Conservation (phyloP, 2,113 vertebrate species). For the Mixornis gularis region DNA sequence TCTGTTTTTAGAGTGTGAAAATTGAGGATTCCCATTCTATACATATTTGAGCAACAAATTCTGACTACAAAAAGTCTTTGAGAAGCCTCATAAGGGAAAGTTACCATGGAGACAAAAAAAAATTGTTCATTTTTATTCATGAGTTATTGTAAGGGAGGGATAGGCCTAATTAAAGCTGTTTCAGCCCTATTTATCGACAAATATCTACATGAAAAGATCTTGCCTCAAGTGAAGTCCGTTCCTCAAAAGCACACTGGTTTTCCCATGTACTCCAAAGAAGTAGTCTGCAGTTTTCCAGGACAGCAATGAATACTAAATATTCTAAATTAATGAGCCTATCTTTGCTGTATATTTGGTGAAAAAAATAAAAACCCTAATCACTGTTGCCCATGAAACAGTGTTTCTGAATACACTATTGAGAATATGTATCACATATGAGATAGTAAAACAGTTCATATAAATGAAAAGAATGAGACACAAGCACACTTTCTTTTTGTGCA, state of each 20-base stretch:
- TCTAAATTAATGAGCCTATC: neutral
- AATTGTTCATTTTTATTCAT: slow-evolving; percentile 45
- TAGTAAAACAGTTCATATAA: neutral
- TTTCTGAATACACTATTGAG: neutral
- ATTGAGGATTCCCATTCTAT: neutral
- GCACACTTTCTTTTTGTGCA: neutral
- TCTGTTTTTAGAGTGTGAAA: neutral
- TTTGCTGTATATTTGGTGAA: neutral
- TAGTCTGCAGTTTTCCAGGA: neutral
- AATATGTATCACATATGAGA: neutral
- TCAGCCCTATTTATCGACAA: slow-evolving; percentile 34
- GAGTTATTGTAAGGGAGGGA: slow-evolving; percentile 26
- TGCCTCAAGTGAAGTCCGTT: slow-evolving; percentile 40
- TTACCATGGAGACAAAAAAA: slow-evolving; percentile 29
- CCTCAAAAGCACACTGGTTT: slow-evolving; percentile 1
- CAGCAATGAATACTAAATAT: neutral
- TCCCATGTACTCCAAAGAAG: neutral
- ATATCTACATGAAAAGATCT: slow-evolving; percentile 25
- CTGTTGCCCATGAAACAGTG: neutral
- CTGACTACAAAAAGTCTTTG: neutral
- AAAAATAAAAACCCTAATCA: neutral
- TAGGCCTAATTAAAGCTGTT: slow-evolving; percentile 35
- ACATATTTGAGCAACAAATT: neutral
- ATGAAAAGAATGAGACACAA: neutral
- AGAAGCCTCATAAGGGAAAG: neutral